Evolutionary conservation across 2,888 invertebrate genomes (phyloP), one percentile per base, ranked within the genome.

Genomic region (Plebejus argus): DNA sequence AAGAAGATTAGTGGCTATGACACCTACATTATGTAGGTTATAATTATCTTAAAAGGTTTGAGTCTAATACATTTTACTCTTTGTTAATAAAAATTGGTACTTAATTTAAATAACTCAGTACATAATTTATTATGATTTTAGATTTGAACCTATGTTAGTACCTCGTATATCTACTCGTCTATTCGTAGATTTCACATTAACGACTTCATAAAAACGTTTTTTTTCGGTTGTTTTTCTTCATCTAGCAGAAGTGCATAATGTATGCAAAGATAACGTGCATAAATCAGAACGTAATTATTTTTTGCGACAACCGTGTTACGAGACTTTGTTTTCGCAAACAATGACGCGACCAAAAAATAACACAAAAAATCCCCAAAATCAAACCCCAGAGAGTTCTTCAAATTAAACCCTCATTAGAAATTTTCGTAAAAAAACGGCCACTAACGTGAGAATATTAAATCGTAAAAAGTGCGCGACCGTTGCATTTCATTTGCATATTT

Each of bases 331-430:
- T 92, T 91, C 88, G 83, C 86, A 94, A 93, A 94, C 92, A 93
- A 91, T 86, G 82, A 83, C 82, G 83, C 76, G 56, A 77, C 80
- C 82, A 86, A 89, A 92, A 92, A 90, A 86, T 82, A 84, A 81
- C 81, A 77, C 74, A 82, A 83, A 84, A 83, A 83, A 76, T 72
- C 78, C 76, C 81, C 83, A 85, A 87, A 92, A 91, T 91, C 92
- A 94, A 94, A 93, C 94, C 93, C 93, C 93, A 92, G 91, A 94
- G 93, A 87, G 91, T 88, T 90, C 93, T 93, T 90, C 93, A 94
- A 94, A 94, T 94, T 94, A 93, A 94, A 94, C 86, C 90, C 86
- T 91, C 92, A 90, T 94, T 94, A 93, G 87, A 92, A 90, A 89
- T 88, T 90, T 91, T 84, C 84, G 81, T 82, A 86, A 88, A 91